These are phyloP conservation scores for Sipha flava DNA, from an alignment of 1,140 invertebrate species.

Conservation along the genomic window DNA sequence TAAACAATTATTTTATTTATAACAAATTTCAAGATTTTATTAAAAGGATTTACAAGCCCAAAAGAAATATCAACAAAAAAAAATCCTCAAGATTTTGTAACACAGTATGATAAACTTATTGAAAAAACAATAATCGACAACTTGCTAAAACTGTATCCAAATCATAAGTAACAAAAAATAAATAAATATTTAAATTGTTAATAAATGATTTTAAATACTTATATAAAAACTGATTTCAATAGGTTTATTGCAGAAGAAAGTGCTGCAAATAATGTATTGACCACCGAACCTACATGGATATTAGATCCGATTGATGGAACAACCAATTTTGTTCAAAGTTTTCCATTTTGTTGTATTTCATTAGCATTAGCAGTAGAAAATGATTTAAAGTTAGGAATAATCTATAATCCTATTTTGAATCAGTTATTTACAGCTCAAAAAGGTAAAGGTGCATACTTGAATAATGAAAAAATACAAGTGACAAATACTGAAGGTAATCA, in stretches of 20 bases:
- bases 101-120: conserved; percentile 88
- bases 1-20: neutral
- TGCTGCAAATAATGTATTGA: conserved; percentile 63
- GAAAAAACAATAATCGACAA: conserved; percentile 75
- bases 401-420: conserved; percentile 83
- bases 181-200: neutral
- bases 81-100: conserved; percentile 86
- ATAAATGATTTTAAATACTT: neutral
- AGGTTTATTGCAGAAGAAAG: conserved; percentile 98
- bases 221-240: neutral
- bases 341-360: conserved; percentile 74
- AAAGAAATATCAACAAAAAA: conserved; percentile 65
- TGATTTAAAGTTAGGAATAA: conserved; percentile 63
- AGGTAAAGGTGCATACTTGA: conserved; percentile 81
- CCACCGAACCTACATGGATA: conserved; percentile 92
- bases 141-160: conserved; percentile 68
- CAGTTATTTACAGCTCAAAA: conserved; percentile 78
- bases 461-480: conserved; percentile 65
- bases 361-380: conserved; percentile 49
- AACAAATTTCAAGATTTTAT: neutral
- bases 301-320: conserved; percentile 90
- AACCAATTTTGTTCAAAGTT: conserved; percentile 82
- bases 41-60: conserved; percentile 35
- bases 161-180: conserved; percentile 62
- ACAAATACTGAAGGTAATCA: conserved; percentile 54